Base-by-base conservation (phyloP, 2,797 vertebrate genomes). In the Cyclura pinguis region DNA sequence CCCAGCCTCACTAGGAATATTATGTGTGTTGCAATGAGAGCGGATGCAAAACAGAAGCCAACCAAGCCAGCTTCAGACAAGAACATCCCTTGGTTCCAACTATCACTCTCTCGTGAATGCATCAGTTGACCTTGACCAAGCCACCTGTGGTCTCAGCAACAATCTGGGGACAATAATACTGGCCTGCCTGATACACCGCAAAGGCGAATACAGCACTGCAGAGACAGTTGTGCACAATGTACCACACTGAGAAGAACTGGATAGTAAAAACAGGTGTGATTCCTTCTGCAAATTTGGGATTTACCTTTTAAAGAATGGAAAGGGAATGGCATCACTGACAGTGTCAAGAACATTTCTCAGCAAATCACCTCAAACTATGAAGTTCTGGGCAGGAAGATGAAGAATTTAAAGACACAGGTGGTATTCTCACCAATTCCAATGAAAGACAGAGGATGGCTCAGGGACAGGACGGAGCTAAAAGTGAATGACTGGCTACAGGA, bases 201-300 rank as follows among this genome's bases (percentile, higher is more conserved):
- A 57, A 18, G 57, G 57, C 57, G 29, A 29, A 52, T 52, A 47
- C 1, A 27, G 38, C 57, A 18, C 1, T 77, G 38, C 38, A 24
- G 74, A 77, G 22, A 77, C 38, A 77, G n/a, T 32, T 32, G 16
- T 72, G n/a, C 13, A 14, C 32, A 72, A n/a, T 16, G 72, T 3
- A 52, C 52, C 7, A 77, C 47, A n/a, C 13, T 72, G 4, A 72
- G 32, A 32, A 52, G 9, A 4, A 12, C 14, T 12, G 27, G 14
- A 29, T 52, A 16, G 91, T 89, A 92, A 93, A 93, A 92, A 90
- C 95, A 89, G 93, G 50, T 94, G 92, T 90, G 88, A 84, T 92
- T 92, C 92, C 88, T 95, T 80, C 87, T 92, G 94, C 94, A 92
- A 92, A 93, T 96, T 96, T 93, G 95, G 93, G 90, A 57, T 92